Conservation (phyloP, 2,888 invertebrate genomes). For the Frankliniella intonsa region DNA sequence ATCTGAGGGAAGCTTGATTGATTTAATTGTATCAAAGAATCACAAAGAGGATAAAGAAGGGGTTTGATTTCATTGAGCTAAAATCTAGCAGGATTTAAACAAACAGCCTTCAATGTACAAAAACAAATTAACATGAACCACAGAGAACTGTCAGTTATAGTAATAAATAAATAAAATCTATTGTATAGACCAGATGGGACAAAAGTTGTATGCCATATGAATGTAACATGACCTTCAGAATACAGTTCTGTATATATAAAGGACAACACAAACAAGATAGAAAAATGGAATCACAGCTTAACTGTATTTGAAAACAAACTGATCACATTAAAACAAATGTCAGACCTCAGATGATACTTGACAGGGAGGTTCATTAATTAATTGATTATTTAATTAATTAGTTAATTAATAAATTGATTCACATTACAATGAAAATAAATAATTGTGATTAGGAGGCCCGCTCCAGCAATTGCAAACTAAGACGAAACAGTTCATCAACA, state of each 20-base stretch:
- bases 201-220: neutral
- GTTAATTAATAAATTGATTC: neutral
- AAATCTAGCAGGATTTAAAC: too few species aligned
- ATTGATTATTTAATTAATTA: neutral
- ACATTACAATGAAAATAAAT: neutral
- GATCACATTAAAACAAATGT: neutral
- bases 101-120: neutral
- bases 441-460: neutral
- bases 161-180: neutral
- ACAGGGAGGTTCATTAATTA: neutral
- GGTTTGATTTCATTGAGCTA: too few species aligned
- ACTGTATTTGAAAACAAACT: neutral
- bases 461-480: slow-evolving; percentile 20
- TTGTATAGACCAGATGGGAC: neutral
- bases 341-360: neutral
- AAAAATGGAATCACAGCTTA: neutral
- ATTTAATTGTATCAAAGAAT: too few species aligned
- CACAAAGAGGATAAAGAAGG: too few species aligned
- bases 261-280: neutral
- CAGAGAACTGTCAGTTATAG: neutral
- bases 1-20: too few species aligned
- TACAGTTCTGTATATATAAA: too few species aligned
- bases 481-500: slow-evolving; percentile 11
- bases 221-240: too few species aligned
- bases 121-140: neutral